Evolutionary conservation across 1,140 invertebrate species (phyloP).

Genomic region (Eciton burchellii): DNA sequence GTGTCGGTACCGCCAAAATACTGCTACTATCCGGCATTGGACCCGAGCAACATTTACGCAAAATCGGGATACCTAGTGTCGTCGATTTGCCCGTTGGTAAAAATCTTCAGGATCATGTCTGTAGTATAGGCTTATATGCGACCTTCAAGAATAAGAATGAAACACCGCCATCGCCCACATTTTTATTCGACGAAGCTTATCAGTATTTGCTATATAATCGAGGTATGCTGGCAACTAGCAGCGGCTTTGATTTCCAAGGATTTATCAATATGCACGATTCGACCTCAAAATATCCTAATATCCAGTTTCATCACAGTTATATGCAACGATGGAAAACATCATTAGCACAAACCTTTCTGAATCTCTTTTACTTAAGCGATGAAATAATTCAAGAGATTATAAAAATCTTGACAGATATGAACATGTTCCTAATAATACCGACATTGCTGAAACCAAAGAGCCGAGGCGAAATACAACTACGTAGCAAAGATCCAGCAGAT

Average conservation of each 20-base stretch:
- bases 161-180: constrained; percentile 83
- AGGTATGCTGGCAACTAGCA: constrained; percentile 64
- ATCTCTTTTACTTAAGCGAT: constrained; percentile 60
- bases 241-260: constrained; percentile 67
- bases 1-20: constrained; percentile 87
- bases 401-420: constrained; percentile 63
- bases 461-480: constrained; percentile 85
- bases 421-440: constrained; percentile 77
- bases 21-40: constrained; percentile 92
- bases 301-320: constrained; percentile 73
- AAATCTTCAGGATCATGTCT: constrained; percentile 89
- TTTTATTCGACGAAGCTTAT: constrained; percentile 70
- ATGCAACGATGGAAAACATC: constrained; percentile 59
- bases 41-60: constrained; percentile 88
- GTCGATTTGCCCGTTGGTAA: constrained; percentile 88
- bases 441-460: constrained; percentile 86
- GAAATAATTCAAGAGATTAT: constrained; percentile 67
- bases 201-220: constrained; percentile 75
- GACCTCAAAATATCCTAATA: constrained; percentile 77
- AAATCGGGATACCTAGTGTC: constrained; percentile 86
- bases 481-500: constrained; percentile 87
- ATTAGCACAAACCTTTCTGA: constrained; percentile 12
- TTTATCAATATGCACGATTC: constrained; percentile 77
- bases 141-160: constrained; percentile 78
- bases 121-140: constrained; percentile 78